Evolutionary conservation across 35 echinoderm and acorn worm genomes (phyloP).

Genomic region (Lytechinus pictus): DNA sequence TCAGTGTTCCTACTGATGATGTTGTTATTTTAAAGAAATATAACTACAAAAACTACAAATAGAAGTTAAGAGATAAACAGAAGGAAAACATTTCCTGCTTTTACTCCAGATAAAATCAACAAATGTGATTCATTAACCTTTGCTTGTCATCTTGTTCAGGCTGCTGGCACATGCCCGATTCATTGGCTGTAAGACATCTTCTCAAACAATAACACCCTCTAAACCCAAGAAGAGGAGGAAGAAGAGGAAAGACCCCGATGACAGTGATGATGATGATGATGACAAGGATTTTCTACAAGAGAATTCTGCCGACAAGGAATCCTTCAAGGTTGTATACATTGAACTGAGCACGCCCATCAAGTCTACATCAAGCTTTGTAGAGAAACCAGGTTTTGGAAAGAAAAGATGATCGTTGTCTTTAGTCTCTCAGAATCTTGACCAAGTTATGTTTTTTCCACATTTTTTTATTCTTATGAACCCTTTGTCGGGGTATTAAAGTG

Average conservation of each 20-base stretch:
- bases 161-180: conserved; percentile 12
- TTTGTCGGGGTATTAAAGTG: no score
- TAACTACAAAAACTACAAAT: no score
- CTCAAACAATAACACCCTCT: neutral
- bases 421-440: neutral
- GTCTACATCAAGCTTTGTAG: neutral
- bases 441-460: no score
- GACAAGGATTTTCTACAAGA: neutral
- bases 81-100: no score
- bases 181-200: neutral
- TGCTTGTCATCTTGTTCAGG: neutral
- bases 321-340: neutral
- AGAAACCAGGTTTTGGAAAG: neutral
- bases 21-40: no score
- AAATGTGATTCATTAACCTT: neutral
- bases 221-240: neutral
- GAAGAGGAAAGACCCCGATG: neutral
- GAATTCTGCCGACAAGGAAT: neutral
- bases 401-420: neutral
- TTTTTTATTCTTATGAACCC: no score
- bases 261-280: conserved; percentile 27
- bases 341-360: conserved; percentile 13
- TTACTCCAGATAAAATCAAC: no score
- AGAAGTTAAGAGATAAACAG: no score
- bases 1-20: no score